A percentile compares a stretch with the other conserved stretches of the same genome.
Conservation (phyloP, 2,797 vertebrate species). For the Labroides dimidiatus region DNA sequence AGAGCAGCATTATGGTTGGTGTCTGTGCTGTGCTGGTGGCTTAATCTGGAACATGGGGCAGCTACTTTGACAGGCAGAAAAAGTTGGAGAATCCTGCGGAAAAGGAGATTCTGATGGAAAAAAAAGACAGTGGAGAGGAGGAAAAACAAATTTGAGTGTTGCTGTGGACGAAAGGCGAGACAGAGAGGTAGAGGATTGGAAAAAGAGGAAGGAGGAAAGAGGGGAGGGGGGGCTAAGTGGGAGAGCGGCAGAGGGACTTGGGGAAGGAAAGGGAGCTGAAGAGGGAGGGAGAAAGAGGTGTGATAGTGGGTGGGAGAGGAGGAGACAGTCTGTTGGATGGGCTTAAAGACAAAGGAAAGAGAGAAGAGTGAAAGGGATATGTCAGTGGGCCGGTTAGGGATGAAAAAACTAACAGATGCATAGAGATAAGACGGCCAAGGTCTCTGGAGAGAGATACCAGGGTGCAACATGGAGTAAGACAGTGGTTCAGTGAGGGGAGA, state of each 20-base stretch:
- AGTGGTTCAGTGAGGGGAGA: constrained; percentile 66
- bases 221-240: constrained; percentile 47
- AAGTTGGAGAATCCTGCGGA: constrained; percentile 81
- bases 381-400: constrained; percentile 66
- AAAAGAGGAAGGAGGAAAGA: constrained; percentile 54
- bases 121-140: constrained; percentile 58
- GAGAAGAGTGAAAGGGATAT: constrained; percentile 68
- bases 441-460: constrained; percentile 63
- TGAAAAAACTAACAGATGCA: constrained; percentile 72
- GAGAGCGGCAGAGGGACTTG: constrained; percentile 60
- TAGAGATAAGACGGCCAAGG: constrained; percentile 61
- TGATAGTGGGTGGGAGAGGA: constrained; percentile 78
- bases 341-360: constrained; percentile 73
- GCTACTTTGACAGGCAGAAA: constrained; percentile 54
- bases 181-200: constrained; percentile 54
- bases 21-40: constrained; percentile 46
- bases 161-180: constrained; percentile 58
- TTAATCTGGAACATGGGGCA: constrained; percentile 63
- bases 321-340: constrained; percentile 76
- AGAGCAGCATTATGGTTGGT: constrained; percentile 41
- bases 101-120: constrained; percentile 80
- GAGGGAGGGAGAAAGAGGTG: constrained; percentile 75
- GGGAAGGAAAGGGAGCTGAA: constrained; percentile 65
- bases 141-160: constrained; percentile 70
- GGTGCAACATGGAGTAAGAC: constrained; percentile 64